phyloP scores from a whole-genome alignment of 2,113 vertebrate genomes.

The Halcyon senegalensis region DNA sequence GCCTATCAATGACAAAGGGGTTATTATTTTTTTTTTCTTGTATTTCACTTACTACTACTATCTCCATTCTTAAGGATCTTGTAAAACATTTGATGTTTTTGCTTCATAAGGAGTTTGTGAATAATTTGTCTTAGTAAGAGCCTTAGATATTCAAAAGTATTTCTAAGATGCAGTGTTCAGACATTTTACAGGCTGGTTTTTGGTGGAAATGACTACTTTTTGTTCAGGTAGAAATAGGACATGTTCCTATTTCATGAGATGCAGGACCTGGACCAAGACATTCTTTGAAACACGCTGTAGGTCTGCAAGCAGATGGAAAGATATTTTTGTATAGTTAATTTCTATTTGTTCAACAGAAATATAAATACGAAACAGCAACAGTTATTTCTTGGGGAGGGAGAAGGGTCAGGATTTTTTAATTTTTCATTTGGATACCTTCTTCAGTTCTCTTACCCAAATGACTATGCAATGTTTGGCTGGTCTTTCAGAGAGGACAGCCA shows the following conservation, averaged over 20 bases:
- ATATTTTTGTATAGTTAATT: neutral
- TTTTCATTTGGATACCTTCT: neutral
- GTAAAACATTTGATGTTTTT: neutral
- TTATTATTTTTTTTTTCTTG: neutral
- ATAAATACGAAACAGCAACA: neutral
- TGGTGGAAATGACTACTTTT: neutral
- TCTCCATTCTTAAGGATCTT: neutral
- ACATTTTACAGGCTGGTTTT: neutral
- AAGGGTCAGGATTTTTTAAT: neutral
- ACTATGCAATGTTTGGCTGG: neutral
- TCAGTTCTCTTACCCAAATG: neutral
- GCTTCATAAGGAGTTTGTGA: neutral
- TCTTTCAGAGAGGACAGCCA: neutral
- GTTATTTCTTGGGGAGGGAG: neutral
- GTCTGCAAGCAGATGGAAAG: neutral
- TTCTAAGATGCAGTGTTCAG: neutral
- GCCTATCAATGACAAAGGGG: neutral
- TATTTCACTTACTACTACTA: neutral
- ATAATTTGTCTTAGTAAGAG: neutral
- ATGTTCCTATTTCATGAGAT: neutral
- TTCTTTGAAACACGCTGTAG: neutral
- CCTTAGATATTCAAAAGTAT: neutral
- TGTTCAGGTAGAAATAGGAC: neutral
- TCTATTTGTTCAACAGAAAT: neutral
- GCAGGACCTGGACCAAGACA: neutral